Conservation (phyloP, 2,888 invertebrate genomes). For the Pristionchus exspectatus region DNA sequence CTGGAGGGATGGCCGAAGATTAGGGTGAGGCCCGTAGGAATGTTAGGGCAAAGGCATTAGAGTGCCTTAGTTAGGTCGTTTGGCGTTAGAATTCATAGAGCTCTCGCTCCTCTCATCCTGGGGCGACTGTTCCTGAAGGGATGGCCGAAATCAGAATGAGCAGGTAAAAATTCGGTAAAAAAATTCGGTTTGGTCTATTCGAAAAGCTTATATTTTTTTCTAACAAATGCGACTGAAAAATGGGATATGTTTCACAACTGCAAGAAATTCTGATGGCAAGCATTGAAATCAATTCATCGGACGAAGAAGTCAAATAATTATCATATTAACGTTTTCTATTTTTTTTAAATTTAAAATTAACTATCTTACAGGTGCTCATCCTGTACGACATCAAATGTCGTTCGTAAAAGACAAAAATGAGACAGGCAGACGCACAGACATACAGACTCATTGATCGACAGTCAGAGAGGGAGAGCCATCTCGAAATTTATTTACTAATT, state of each 20-base stretch:
- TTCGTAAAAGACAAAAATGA: too few relatives aligned
- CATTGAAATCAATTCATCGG: neutral
- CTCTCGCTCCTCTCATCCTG: neutral
- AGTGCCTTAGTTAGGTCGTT: neutral
- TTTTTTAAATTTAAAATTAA: too few relatives aligned
- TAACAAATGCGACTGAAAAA: too few relatives aligned
- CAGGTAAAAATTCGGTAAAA: neutral
- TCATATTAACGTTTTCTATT: too few relatives aligned
- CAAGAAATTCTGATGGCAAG: neutral
- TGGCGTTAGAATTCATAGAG: neutral
- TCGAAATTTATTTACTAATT: too few relatives aligned
- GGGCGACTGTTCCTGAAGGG: conserved; percentile 19
- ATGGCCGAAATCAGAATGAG: conserved; percentile 27
- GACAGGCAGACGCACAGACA: too few relatives aligned
- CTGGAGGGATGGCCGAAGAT: conserved; percentile 52
- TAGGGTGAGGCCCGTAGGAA: neutral
- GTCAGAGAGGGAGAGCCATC: too few relatives aligned
- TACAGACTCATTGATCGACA: neutral
- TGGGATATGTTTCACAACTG: neutral
- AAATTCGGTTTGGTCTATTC: too few relatives aligned
- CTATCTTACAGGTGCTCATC: too few relatives aligned
- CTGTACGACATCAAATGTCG: too few relatives aligned
- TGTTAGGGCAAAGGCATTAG: neutral
- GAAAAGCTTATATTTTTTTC: too few relatives aligned
- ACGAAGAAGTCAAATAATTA: too few relatives aligned